phyloP scores from a whole-genome alignment of 1,140 invertebrate species.

The Tribolium castaneum region DNA sequence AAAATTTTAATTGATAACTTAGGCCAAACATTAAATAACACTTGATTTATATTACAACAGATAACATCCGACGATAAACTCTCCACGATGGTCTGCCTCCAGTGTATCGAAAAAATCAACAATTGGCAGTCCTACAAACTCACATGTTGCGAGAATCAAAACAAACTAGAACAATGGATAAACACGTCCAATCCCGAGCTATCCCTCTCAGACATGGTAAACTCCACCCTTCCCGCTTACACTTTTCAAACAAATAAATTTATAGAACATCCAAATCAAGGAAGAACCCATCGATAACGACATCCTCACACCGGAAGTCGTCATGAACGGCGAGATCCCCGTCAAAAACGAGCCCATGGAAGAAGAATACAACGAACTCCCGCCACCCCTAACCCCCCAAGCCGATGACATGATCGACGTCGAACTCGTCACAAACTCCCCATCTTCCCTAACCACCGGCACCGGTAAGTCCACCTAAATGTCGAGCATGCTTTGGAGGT shows the following conservation, averaged over 20 bases:
- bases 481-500: background rate
- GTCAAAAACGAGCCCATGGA: slow-evolving; percentile 43
- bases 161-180: slow-evolving; percentile 67
- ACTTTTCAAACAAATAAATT: background rate
- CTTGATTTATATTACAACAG: slow-evolving; percentile 63
- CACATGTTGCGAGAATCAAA: slow-evolving; percentile 68
- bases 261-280: slow-evolving; percentile 53
- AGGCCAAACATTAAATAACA: background rate
- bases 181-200: slow-evolving; percentile 36
- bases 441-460: background rate
- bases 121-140: slow-evolving; percentile 69
- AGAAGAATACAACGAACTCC: slow-evolving; percentile 25
- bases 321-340: slow-evolving; percentile 34
- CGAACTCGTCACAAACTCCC: slow-evolving; percentile 16
- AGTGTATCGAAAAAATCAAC: slow-evolving; percentile 68
- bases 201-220: slow-evolving; percentile 49
- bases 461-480: background rate
- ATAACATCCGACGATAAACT: slow-evolving; percentile 68
- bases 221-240: background rate
- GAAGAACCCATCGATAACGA: slow-evolving; percentile 51
- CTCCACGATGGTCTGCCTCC: slow-evolving; percentile 69
- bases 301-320: slow-evolving; percentile 21
- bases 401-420: slow-evolving; percentile 12
- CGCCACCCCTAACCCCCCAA: slow-evolving; percentile 30
- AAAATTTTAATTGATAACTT: too few relatives aligned